Base-by-base conservation (phyloP, 2,888 invertebrate genomes). In the Myopa testacea region DNA sequence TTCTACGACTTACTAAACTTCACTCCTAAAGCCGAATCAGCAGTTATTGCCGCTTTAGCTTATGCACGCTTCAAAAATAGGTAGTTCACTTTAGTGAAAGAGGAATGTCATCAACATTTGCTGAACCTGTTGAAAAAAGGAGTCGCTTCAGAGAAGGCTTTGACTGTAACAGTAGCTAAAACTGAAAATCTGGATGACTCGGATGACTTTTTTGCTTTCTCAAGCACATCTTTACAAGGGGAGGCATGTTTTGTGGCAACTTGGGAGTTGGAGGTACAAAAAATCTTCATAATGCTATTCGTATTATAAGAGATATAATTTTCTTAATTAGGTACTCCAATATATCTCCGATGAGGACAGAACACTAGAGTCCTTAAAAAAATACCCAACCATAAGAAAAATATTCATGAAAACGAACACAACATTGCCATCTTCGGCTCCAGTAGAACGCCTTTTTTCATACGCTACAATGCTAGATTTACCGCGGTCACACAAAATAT, bases 11-110 rank as follows among this genome's bases (percentile, higher is more conserved):
- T 75, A 34, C 69, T 67, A 19, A 65, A 68, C 50, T 55, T 69
- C 14, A n/a, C 50, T n/a, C 62, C 67, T 55, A 40, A 40, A 60
- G 74, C 45, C 14, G 34, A 78, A 70, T 34, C 70, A 68, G 78
- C 78, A 58, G 75, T 63, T 52, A 37, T 78, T 69, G 75, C 75
- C 68, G 63, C 78, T 63, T 58, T 78, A 12, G 67, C 75, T 63
- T 75, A 55, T 75, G 62, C 78, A 16, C 55, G 75, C 55, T 78
- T 78, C 16, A 75, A 78, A 34, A 65, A 73, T 40, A 71, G 71
- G 55, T 77, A 67, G 72, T 63, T 77, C 65, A 58, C 58, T 10
- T 58, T 58, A 58, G 58, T 58, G 16, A 58, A 58, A 58, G 58
- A 58, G n/a, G 58, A 58, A 58, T 4, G 4, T 1, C 58, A 4